A percentile compares a stretch with the other conserved stretches of the same genome.
phyloP scores from a whole-genome alignment of 2,888 invertebrate species.

The Mythimna ferrago region DNA sequence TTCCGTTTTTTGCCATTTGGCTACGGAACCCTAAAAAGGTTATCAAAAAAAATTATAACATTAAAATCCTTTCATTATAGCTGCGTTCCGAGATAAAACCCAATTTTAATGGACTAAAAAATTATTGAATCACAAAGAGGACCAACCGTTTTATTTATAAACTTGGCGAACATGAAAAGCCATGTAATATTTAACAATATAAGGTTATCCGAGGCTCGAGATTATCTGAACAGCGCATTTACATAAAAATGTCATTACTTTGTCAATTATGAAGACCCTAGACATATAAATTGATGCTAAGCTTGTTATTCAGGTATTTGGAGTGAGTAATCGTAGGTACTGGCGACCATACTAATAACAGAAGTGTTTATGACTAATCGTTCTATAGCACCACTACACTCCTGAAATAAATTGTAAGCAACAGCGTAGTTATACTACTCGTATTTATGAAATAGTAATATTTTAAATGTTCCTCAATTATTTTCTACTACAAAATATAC shows the following conservation, averaged over 20 bases:
- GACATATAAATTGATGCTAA: conserved; percentile 17
- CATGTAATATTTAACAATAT: conserved; percentile 23
- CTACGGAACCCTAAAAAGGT: no score
- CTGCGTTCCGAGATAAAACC: neutral
- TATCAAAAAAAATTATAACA: neutral
- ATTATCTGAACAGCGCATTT: conserved; percentile 40
- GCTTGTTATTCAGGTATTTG: conserved; percentile 30
- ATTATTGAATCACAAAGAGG: neutral
- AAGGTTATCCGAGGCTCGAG: conserved; percentile 30
- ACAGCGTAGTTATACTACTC: neutral
- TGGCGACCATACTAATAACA: neutral
- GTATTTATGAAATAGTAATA: no score
- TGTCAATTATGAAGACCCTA: conserved; percentile 35
- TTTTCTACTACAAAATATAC: no score
- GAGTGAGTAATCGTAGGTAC: conserved; percentile 20
- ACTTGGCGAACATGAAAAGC: conserved; percentile 4
- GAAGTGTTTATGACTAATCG: conserved; percentile 8
- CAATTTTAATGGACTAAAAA: neutral
- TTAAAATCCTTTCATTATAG: neutral
- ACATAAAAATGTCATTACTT: conserved; percentile 48
- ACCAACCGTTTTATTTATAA: neutral
- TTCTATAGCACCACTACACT: neutral
- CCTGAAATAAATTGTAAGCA: conserved; percentile 2
- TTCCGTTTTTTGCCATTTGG: no score
- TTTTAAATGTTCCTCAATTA: no score